phyloP scores from a whole-genome alignment of 2,888 invertebrate genomes.

The Scotopteryx bipunctaria region DNA sequence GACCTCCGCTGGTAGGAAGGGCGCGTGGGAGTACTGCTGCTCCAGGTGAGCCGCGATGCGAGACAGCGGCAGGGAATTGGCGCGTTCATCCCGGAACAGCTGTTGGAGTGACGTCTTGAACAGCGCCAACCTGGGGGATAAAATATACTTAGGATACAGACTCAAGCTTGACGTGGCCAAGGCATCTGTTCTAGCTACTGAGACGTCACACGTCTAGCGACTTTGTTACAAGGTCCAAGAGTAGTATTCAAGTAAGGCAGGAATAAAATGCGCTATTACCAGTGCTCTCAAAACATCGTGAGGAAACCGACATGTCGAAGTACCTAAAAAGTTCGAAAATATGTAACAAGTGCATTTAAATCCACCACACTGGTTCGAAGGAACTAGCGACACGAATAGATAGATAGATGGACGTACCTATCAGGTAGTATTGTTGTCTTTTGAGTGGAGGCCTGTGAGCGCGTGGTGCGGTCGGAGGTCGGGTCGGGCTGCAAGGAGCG shows the following conservation, averaged over 20 bases:
- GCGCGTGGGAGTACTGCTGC: slow-evolving; percentile 80
- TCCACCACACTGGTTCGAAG: background rate
- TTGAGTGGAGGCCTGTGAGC: slow-evolving; percentile 35
- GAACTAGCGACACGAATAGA: no score
- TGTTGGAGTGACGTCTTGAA: slow-evolving; percentile 90
- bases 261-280: no score
- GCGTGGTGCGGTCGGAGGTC: slow-evolving; percentile 38
- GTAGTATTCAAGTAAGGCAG: no score
- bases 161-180: no score
- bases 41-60: slow-evolving; percentile 87
- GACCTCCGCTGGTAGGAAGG: slow-evolving; percentile 88
- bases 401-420: no score
- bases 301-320: no score
- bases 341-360: no score
- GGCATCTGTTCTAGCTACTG: no score
- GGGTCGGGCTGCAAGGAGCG: slow-evolving; percentile 52
- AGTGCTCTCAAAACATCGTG: no score
- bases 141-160: background rate
- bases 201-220: no score
- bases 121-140: slow-evolving; percentile 73
- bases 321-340: no score
- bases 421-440: slow-evolving; percentile 46
- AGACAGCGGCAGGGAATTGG: slow-evolving; percentile 88
- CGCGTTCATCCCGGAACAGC: slow-evolving; percentile 90
- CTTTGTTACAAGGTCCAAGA: no score